Conservation (phyloP, 2,113 vertebrate species). For the Salvator merianae region DNA sequence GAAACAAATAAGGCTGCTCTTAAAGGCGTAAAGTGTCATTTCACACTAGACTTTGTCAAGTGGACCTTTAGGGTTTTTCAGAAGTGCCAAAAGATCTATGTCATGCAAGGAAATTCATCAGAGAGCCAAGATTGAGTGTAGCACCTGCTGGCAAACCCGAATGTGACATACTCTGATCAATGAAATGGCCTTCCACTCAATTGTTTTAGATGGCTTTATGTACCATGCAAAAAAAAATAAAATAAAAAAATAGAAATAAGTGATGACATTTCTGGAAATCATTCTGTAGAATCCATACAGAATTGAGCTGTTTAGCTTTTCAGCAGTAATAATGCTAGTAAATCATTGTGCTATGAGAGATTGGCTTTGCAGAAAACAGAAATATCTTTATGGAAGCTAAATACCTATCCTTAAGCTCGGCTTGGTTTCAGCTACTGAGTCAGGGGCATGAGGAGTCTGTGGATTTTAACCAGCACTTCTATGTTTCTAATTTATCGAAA, state of each 20-base stretch:
- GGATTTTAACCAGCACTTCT: not conserved
- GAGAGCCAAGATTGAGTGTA: not conserved
- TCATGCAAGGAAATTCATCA: not conserved
- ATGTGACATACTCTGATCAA: not conserved
- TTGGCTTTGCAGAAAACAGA: not conserved
- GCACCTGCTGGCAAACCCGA: not conserved
- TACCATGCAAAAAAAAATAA: conserved; percentile 15
- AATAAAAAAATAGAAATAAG: not conserved
- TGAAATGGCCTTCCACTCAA: not conserved
- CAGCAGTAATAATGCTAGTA: conserved; percentile 6
- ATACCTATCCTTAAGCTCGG: conserved; percentile 5
- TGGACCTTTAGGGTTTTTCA: not conserved
- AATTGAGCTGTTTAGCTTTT: not conserved
- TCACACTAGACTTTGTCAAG: not conserved
- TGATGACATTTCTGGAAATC: not conserved
- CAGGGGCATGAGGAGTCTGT: not conserved
- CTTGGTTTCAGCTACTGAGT: not conserved
- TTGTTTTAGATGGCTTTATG: conserved; percentile 37
- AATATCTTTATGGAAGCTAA: conserved; percentile 37
- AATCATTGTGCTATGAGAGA: not conserved
- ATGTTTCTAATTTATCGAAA: conserved; percentile 44
- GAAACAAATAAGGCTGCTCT: not conserved
- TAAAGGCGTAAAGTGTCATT: not conserved
- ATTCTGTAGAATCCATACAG: not conserved
- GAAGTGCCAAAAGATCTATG: not conserved